Evolutionary conservation across 2,113 vertebrate species (phyloP).

Genomic region (Melanostigma gelatinosum): DNA sequence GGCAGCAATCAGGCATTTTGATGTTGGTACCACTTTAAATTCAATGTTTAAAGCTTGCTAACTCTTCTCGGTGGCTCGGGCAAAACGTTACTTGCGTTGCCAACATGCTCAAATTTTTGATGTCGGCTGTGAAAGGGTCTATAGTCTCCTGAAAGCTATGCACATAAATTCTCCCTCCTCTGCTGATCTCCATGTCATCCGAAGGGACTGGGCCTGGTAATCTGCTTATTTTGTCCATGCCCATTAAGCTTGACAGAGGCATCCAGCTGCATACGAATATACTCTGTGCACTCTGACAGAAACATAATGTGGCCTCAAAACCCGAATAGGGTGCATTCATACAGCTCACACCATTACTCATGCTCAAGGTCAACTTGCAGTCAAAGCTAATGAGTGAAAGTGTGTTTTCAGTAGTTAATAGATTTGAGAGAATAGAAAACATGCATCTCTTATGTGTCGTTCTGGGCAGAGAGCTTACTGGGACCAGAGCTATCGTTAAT

Average conservation of each 20-base stretch:
- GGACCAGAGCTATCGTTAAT: too few species aligned
- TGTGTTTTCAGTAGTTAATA: neutral
- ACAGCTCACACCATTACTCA: neutral
- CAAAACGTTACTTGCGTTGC: neutral
- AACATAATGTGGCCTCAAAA: neutral
- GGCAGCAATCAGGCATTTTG: neutral
- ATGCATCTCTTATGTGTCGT: neutral
- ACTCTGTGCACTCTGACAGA: neutral
- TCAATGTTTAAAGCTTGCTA: neutral
- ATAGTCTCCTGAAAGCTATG: neutral
- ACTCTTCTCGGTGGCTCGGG: neutral
- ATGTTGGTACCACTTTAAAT: neutral
- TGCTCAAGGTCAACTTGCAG: neutral
- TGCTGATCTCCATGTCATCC: conserved; percentile 8
- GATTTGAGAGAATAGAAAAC: neutral
- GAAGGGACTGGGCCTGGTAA: neutral
- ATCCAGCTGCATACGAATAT: conserved; percentile 10
- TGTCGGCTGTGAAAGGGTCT: neutral
- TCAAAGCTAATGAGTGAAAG: neutral
- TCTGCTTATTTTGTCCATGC: conserved; percentile 9
- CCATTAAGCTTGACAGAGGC: conserved; percentile 3
- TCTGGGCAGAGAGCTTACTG: too few species aligned
- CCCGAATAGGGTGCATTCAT: neutral
- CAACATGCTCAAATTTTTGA: neutral
- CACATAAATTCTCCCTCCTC: conserved; percentile 1